Conservation (phyloP, 2,888 invertebrate genomes). For the Oxytorus armatus region DNA sequence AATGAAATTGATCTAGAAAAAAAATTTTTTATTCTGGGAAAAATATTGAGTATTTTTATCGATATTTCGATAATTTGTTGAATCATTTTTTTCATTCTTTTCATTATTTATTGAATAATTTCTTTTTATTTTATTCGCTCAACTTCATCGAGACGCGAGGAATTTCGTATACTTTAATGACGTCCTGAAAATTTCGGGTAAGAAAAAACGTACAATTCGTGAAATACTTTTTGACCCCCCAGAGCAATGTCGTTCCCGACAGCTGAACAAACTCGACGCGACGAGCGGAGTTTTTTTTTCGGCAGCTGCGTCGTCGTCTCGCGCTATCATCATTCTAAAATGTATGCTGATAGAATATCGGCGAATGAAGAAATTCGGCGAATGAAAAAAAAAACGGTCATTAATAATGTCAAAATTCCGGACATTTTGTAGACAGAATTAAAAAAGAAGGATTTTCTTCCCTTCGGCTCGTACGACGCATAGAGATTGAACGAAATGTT, state of each 20-base stretch:
- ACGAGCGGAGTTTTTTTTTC: slow-evolving; percentile 43
- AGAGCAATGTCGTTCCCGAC: slow-evolving; percentile 30
- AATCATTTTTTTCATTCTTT: too few species aligned
- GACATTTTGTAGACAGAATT: not conserved
- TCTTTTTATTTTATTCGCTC: too few species aligned
- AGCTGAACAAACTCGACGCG: slow-evolving; percentile 58
- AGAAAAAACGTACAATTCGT: too few species aligned
- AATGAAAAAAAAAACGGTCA: slow-evolving; percentile 1
- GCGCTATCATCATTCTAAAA: slow-evolving; percentile 17
- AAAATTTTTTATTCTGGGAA: too few species aligned
- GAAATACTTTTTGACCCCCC: slow-evolving; percentile 31
- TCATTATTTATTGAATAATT: too few species aligned
- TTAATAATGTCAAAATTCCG: not conserved
- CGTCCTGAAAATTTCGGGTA: slow-evolving; percentile 22
- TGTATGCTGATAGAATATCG: slow-evolving; percentile 1
- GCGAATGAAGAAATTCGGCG: not conserved
- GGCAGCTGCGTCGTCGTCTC: slow-evolving; percentile 36
- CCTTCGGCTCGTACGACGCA: not conserved
- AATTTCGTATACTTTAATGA: too few species aligned
- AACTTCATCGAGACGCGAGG: too few species aligned
- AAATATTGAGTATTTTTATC: too few species aligned
- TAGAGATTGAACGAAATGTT: slow-evolving; percentile 13
- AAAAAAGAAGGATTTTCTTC: slow-evolving; percentile 18
- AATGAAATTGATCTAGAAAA: too few species aligned
- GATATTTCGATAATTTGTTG: too few species aligned